Percentiles rank a stretch among this genome's conserved stretches.
Conservation (phyloP, 2,113 vertebrate species). For the Cinclus cinclus region DNA sequence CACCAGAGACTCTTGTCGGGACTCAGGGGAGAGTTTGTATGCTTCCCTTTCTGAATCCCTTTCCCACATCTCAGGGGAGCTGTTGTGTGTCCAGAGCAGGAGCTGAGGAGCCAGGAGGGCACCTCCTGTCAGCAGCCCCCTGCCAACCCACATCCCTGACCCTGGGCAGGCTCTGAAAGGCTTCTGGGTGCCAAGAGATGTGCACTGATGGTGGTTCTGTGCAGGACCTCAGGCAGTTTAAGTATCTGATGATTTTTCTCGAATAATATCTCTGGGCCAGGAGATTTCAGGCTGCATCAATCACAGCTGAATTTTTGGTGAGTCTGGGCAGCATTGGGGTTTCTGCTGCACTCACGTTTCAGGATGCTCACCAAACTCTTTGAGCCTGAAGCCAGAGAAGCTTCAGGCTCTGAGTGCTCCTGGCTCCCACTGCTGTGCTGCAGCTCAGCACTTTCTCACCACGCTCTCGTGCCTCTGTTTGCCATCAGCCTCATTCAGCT, state of each 20-base stretch:
- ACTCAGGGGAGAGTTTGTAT: not conserved
- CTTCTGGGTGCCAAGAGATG: not conserved
- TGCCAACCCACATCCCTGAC: not conserved
- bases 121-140: not conserved
- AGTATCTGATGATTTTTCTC: not conserved
- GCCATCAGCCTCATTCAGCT: not conserved
- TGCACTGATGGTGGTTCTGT: not conserved
- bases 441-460: not conserved
- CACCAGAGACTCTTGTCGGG: not conserved
- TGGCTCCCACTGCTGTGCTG: not conserved
- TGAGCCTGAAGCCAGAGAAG: not conserved
- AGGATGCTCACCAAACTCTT: not conserved
- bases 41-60: not conserved
- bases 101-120: not conserved
- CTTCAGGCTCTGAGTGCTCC: not conserved
- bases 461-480: fast-evolving
- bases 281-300: not conserved
- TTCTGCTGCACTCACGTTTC: not conserved
- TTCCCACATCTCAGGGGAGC: not conserved
- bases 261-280: not conserved
- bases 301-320: not conserved
- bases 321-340: not conserved
- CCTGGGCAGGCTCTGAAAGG: not conserved
- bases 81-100: not conserved
- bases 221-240: not conserved